These are phyloP conservation scores for Diabrotica balteata DNA, from an alignment of 2,888 invertebrate species.

Conservation along the genomic window DNA sequence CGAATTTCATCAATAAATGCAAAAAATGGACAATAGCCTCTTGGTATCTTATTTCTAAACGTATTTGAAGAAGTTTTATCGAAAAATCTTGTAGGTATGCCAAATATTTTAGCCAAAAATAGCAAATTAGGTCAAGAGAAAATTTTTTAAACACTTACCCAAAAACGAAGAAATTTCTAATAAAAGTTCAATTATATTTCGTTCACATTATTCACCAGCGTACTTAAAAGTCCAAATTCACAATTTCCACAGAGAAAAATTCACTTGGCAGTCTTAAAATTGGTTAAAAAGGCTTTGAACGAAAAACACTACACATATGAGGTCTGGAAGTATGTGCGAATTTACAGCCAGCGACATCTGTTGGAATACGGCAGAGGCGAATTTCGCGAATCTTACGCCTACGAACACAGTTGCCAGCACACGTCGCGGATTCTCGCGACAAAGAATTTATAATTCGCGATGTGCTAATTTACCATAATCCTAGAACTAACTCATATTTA, in stretches of 20 bases:
- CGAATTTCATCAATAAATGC: slow-evolving; percentile 4
- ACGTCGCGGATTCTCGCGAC: not conserved
- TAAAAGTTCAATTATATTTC: slow-evolving; percentile 8
- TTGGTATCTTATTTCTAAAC: not conserved
- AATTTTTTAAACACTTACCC: slow-evolving; percentile 31
- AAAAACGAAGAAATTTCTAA: slow-evolving; percentile 15
- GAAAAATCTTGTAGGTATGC: slow-evolving; percentile 32
- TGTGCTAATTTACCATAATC: no score
- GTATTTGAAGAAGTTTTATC: slow-evolving; percentile 12
- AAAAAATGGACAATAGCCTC: not conserved
- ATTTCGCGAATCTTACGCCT: slow-evolving; percentile 35
- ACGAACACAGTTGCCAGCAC: slow-evolving; percentile 11
- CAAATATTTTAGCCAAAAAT: slow-evolving; percentile 40
- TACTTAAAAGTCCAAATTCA: not conserved
- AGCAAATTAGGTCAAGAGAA: slow-evolving; percentile 44
- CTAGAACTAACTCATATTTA: no score
- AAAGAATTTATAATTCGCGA: slow-evolving; percentile 3
- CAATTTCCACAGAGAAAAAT: slow-evolving; percentile 12
- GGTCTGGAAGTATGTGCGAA: slow-evolving; percentile 36
- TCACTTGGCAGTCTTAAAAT: slow-evolving; percentile 14
- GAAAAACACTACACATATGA: slow-evolving; percentile 35
- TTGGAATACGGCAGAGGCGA: slow-evolving; percentile 14
- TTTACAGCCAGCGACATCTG: slow-evolving; percentile 37
- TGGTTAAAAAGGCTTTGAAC: slow-evolving; percentile 32
- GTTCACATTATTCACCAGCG: not conserved